Percentiles rank a stretch among this genome's conserved stretches.
Evolutionary conservation across 2,797 vertebrate genomes (phyloP).

Genomic region (Megalops cyprinoides): DNA sequence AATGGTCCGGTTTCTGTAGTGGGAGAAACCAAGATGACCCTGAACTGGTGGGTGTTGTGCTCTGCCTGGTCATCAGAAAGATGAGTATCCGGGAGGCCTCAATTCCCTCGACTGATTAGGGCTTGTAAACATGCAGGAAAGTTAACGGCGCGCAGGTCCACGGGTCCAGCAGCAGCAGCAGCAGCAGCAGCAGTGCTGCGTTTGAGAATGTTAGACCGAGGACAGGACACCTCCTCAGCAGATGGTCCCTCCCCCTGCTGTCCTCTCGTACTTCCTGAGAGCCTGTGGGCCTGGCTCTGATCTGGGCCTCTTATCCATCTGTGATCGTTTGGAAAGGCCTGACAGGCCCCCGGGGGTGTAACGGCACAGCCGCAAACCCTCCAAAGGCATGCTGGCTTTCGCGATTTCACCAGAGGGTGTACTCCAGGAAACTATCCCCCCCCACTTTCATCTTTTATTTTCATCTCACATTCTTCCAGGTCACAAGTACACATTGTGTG

Average conservation of each 20-base stretch:
- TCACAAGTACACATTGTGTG: no score
- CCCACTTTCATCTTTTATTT: no score
- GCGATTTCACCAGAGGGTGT: not conserved
- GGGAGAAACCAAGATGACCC: no score
- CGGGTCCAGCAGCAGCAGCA: not conserved
- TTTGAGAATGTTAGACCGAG: no score
- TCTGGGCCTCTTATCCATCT: not conserved
- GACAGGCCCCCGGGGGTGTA: not conserved
- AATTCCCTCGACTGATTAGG: no score
- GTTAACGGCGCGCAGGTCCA: not conserved
- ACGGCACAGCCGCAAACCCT: not conserved
- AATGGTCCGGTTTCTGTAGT: no score
- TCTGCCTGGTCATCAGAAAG: no score
- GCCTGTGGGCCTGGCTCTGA: not conserved
- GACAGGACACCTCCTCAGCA: not conserved
- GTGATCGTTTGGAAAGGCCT: conserved; percentile 3
- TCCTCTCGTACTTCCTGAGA: not conserved
- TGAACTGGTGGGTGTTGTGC: no score
- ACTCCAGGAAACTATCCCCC: not conserved
- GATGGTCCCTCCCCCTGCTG: not conserved
- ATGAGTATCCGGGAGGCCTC: no score
- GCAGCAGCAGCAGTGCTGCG: no score
- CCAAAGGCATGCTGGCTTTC: not conserved
- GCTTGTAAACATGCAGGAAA: no score
- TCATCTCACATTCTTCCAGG: no score